These are phyloP conservation scores for Eueremaeus valkanovi DNA, from an alignment of 2,888 invertebrate genomes.

Conservation along the genomic window DNA sequence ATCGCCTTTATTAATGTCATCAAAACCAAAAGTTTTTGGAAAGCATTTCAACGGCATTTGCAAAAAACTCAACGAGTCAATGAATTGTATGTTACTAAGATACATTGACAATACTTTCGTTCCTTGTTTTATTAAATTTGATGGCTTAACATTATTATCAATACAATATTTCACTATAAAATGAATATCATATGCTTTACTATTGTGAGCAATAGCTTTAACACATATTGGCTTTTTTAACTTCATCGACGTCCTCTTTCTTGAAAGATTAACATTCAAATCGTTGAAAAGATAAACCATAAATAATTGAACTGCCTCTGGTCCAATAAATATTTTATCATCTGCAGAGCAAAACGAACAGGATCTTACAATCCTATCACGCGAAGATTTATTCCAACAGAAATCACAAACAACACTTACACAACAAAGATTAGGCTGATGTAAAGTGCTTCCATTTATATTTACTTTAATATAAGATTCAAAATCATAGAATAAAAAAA, in stretches of 20 bases:
- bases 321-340: background rate
- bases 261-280: background rate
- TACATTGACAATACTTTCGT: slow-evolving; percentile 33
- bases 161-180: slow-evolving; percentile 39
- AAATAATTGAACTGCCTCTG: background rate
- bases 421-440: background rate
- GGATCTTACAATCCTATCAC: background rate
- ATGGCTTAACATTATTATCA: background rate
- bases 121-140: slow-evolving; percentile 13
- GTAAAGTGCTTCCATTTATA: background rate
- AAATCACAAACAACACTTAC: background rate
- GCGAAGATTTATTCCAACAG: background rate
- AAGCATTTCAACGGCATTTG: slow-evolving; percentile 15
- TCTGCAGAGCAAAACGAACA: background rate
- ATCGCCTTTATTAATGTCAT: slow-evolving; percentile 6
- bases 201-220: slow-evolving; percentile 41
- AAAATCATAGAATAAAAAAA: background rate
- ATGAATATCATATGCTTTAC: slow-evolving; percentile 39
- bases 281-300: background rate
- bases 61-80: slow-evolving; percentile 36
- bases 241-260: no score
- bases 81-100: slow-evolving; percentile 6
- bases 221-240: background rate
- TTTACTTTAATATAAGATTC: background rate
- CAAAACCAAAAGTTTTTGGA: slow-evolving; percentile 34